Conservation (phyloP, 2,797 vertebrate genomes). For the Urocyon cinereoargenteus region DNA sequence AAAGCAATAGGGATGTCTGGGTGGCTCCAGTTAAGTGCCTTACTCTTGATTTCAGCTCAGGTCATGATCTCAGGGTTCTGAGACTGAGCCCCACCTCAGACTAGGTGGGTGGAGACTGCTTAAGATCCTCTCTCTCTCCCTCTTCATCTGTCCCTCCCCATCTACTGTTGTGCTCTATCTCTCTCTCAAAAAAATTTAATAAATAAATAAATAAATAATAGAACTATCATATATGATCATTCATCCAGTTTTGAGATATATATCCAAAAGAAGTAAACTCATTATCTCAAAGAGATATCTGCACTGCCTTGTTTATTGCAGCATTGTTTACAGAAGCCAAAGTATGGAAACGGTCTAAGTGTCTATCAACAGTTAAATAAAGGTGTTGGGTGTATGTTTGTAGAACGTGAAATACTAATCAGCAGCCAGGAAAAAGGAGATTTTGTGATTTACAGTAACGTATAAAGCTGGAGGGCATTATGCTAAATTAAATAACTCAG, state of each 20-base stretch:
- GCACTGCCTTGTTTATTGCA: background rate
- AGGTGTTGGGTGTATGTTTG: background rate
- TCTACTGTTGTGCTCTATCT: background rate
- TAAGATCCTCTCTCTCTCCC: background rate
- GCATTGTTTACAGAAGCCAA: background rate
- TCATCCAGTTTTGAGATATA: background rate
- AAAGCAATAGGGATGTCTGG: too few species aligned
- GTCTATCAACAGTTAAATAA: background rate
- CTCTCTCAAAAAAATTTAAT: background rate
- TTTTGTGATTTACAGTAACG: background rate
- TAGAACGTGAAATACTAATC: background rate
- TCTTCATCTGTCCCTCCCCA: background rate
- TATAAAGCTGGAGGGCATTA: background rate
- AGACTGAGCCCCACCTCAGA: background rate
- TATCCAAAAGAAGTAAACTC: background rate
- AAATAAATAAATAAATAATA: too few species aligned
- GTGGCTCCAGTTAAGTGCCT: too few species aligned
- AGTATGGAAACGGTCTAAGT: background rate
- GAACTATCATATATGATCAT: background rate
- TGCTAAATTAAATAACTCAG: background rate
- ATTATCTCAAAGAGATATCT: background rate
- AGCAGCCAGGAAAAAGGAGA: background rate
- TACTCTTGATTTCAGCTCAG: too few species aligned
- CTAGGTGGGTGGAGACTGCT: background rate
- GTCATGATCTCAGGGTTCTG: background rate